Base-by-base conservation (phyloP, 2,888 invertebrate genomes). In the Acrobasis consociella region DNA sequence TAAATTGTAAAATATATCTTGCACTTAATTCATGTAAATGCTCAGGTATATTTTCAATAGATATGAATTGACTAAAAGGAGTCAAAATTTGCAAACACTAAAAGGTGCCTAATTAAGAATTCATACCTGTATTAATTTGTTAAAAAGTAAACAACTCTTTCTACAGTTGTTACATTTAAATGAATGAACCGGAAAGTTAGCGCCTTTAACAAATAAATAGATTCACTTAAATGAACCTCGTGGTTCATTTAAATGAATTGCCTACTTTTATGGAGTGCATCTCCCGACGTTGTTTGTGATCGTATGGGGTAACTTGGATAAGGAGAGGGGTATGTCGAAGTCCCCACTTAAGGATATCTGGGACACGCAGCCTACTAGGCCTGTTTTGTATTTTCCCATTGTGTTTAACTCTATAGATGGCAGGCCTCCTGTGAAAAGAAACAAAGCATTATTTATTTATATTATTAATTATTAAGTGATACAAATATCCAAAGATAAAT, bases 271-370 rank as follows among this genome's bases (percentile, higher is more conserved):
- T 74, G 92, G 91, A 13, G 84, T 75, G 74, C 93, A 93, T 64
- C 90, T 77, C 17, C 92, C 92, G 1, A 93, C 91, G 70, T 93
- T 93, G 73, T 92, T 93, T 0, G 93, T 94, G 75, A 94, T 94
- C 62, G 94, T 94, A 78, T 94, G 94, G 1, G 94, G 93, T 58
- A 95, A 93, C 64, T 95, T 95, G 11, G 94, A 94, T 50, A 94
- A 89, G 9, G 95, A 94, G 51, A 96, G 93, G 13, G 95, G 95
- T 56, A 97, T 94, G 73, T 95, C 95, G 78, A 95, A 95, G 84
- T 97, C 97, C 13, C 96, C 95, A 70, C 96, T 96, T 59, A 97
- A 90, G 1, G 96, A 95, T 73, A 97, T 94, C 86, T 97, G 96
- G 52, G 96, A 96, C 74, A 97, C 95, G 87, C 97, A 97, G 46